Percentiles rank a stretch among this genome's conserved stretches.
Conservation (phyloP, 2,888 invertebrate genomes). For the Drosophila meridiana region DNA sequence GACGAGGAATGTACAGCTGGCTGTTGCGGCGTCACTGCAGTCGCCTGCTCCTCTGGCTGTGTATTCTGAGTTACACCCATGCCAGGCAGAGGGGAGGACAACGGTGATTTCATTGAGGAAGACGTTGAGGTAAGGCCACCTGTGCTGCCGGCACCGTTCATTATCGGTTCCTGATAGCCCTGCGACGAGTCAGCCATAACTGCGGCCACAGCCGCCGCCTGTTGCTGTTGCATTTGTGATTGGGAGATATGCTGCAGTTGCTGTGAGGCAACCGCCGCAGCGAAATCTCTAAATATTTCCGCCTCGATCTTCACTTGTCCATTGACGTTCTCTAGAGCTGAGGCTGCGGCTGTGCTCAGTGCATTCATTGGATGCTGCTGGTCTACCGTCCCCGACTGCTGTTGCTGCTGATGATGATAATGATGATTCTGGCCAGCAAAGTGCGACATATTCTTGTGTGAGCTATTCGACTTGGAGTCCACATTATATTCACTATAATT, state of each 20-base stretch:
- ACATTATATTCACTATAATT: slow-evolving; percentile 83
- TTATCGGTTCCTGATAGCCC: slow-evolving; percentile 78
- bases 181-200: slow-evolving; percentile 77
- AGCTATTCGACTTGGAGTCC: slow-evolving; percentile 84
- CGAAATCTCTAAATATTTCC: slow-evolving; percentile 83
- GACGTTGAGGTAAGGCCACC: slow-evolving; percentile 83
- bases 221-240: slow-evolving; percentile 73
- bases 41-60: slow-evolving; percentile 37
- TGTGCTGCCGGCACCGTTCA: slow-evolving; percentile 60
- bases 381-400: slow-evolving; percentile 41
- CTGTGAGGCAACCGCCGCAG: slow-evolving; percentile 83
- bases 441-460: slow-evolving; percentile 79
- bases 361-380: slow-evolving; percentile 77
- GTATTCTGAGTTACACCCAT: slow-evolving; percentile 39
- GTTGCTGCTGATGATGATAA: slow-evolving; percentile 58
- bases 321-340: slow-evolving; percentile 74
- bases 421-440: slow-evolving; percentile 71
- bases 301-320: slow-evolving; percentile 83
- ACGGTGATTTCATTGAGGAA: slow-evolving; percentile 84
- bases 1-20: slow-evolving; percentile 73
- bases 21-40: slow-evolving; percentile 41
- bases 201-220: slow-evolving; percentile 71
- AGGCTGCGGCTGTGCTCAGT: slow-evolving; percentile 72
- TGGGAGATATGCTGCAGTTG: slow-evolving; percentile 82
- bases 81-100: slow-evolving; percentile 80